phyloP scores from a whole-genome alignment of 1,140 invertebrate genomes.

The Arctopsyche grandis region DNA sequence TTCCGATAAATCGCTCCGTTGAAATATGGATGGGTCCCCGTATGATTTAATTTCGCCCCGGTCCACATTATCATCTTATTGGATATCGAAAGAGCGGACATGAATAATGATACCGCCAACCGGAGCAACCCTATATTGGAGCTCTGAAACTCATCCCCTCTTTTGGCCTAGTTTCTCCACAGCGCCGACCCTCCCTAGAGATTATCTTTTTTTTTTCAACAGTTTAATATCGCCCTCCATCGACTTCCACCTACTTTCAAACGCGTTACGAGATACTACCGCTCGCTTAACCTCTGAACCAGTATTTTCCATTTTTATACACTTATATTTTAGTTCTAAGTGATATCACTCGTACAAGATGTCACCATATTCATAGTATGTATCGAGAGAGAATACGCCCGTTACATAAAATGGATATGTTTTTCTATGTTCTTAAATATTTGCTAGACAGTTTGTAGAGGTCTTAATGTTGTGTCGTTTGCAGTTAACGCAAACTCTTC shows the following conservation, averaged over 20 bases:
- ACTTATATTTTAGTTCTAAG: not conserved
- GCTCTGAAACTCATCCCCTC: not conserved
- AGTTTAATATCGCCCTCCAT: slow-evolving; percentile 26
- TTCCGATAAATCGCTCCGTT: not conserved
- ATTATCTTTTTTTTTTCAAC: slow-evolving; percentile 29
- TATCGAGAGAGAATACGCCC: not conserved
- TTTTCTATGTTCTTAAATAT: not conserved
- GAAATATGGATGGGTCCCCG: not conserved
- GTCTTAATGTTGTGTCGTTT: not conserved
- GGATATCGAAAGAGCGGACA: slow-evolving; percentile 8
- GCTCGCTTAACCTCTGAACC: not conserved
- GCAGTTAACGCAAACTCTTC: not conserved
- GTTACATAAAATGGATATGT: not conserved
- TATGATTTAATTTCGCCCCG: slow-evolving; percentile 18
- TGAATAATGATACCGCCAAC: slow-evolving; percentile 23
- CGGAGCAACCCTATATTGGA: not conserved
- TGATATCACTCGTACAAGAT: not conserved
- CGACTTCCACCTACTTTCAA: not conserved
- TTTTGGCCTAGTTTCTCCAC: not conserved
- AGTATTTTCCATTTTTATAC: not conserved
- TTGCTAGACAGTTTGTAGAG: not conserved
- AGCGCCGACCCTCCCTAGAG: not conserved
- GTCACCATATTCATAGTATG: not conserved
- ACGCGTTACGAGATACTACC: not conserved
- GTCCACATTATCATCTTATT: slow-evolving; percentile 16